These are phyloP conservation scores for Trimorus sp. DNA, from an alignment of 2,888 invertebrate genomes.

Conservation along the genomic window DNA sequence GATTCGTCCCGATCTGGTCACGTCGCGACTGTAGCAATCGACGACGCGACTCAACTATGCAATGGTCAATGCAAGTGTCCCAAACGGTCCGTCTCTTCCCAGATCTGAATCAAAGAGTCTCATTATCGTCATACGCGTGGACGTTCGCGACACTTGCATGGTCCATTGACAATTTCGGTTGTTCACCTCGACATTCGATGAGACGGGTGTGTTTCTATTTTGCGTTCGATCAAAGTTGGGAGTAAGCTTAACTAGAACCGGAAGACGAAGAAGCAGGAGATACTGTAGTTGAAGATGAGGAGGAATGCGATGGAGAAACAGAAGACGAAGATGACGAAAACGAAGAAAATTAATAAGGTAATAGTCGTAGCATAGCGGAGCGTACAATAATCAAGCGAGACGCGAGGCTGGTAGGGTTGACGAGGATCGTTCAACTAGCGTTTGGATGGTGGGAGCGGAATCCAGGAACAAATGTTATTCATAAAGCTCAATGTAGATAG, in stretches of 20 bases:
- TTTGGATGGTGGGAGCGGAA: constrained; percentile 29
- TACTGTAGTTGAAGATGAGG: too few relatives aligned
- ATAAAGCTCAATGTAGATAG: constrained; percentile 63
- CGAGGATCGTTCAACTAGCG: constrained; percentile 38
- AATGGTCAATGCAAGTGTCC: too few relatives aligned
- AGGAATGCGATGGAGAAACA: too few relatives aligned
- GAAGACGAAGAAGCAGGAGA: not conserved
- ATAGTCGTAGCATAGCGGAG: constrained; percentile 46
- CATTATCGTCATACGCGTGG: too few relatives aligned
- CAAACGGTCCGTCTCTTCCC: too few relatives aligned
- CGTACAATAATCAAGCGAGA: constrained; percentile 53
- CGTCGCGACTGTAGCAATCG: too few relatives aligned
- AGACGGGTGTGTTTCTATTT: constrained; percentile 14
- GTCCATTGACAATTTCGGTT: constrained; percentile 32
- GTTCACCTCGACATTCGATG: constrained; percentile 16
- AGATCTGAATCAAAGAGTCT: too few relatives aligned
- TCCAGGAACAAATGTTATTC: constrained; percentile 54
- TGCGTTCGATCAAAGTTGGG: constrained; percentile 18
- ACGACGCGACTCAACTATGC: too few relatives aligned
- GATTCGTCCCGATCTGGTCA: not conserved
- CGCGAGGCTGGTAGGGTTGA: constrained; percentile 57
- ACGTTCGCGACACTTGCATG: too few relatives aligned
- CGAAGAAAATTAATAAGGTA: not conserved
- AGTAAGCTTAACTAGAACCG: not conserved
- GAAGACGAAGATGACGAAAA: too few relatives aligned